These are phyloP conservation scores for Andrena flavipes DNA, from an alignment of 2,888 invertebrate species.

Conservation along the genomic window DNA sequence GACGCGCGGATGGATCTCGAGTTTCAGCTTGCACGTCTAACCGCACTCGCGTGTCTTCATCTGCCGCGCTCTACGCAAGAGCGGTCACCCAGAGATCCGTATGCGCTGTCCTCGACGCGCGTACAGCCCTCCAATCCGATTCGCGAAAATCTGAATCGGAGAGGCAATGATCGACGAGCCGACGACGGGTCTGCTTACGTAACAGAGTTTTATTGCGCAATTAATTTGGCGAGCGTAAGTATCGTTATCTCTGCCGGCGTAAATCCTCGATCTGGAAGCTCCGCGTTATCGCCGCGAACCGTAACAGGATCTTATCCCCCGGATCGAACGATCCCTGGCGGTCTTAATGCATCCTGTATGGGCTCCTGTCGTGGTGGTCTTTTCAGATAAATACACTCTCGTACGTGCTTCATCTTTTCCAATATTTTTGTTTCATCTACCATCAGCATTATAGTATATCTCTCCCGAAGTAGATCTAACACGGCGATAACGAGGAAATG, in stretches of 20 bases:
- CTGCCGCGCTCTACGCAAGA: conserved; percentile 46
- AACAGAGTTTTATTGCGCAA: conserved; percentile 10
- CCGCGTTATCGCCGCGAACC: neutral
- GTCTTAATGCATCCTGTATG: too few relatives aligned
- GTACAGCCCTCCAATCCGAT: conserved; percentile 16
- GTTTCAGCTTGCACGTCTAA: conserved; percentile 57
- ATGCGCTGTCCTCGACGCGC: conserved; percentile 32
- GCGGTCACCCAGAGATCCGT: conserved; percentile 53
- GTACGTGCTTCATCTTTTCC: too few relatives aligned
- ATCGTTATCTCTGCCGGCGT: neutral
- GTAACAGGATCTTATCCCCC: conserved; percentile 7
- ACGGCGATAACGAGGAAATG: neutral
- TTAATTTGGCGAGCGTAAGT: conserved; percentile 23
- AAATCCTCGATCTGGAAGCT: conserved; percentile 1
- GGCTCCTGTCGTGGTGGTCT: too few relatives aligned
- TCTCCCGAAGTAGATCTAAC: neutral
- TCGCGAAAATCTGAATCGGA: conserved; percentile 31
- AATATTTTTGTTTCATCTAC: too few relatives aligned
- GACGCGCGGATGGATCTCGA: conserved; percentile 50
- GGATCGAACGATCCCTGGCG: neutral
- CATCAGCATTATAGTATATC: too few relatives aligned
- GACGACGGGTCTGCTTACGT: conserved; percentile 18
- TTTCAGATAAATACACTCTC: too few relatives aligned
- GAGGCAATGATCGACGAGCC: conserved; percentile 13
- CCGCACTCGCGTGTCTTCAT: conserved; percentile 70